phyloP scores from a whole-genome alignment of 2,113 vertebrate genomes.

The Prinia subflava region DNA sequence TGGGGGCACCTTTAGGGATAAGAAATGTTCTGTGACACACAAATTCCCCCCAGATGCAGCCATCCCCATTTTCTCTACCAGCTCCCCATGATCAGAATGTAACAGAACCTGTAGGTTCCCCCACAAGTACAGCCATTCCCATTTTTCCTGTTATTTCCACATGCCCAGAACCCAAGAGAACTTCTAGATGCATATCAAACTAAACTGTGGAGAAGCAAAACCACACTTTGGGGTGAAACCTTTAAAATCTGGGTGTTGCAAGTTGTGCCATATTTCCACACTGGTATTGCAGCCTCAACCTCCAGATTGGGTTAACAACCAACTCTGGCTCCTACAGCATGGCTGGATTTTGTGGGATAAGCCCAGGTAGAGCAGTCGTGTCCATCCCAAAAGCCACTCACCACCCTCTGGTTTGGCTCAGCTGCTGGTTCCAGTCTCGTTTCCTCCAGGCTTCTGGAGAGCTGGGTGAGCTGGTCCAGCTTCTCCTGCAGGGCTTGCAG shows the following conservation, averaged over 20 bases:
- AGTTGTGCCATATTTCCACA: background rate
- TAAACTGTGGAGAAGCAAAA: background rate
- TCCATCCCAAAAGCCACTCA: background rate
- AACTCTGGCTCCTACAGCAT: background rate
- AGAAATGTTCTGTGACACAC: background rate
- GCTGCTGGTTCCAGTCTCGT: background rate
- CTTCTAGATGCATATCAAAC: background rate
- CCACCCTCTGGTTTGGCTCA: background rate
- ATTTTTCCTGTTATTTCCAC: background rate
- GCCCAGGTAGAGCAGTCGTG: background rate
- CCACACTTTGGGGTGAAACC: background rate
- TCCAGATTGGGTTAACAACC: background rate
- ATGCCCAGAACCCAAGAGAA: background rate
- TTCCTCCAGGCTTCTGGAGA: conserved; percentile 57
- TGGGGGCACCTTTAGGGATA: conserved; percentile 6
- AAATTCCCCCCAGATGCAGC: too few species aligned
- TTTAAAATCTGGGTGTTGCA: background rate
- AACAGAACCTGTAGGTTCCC: background rate
- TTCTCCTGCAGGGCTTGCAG: conserved; percentile 73
- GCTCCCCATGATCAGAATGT: accelerated
- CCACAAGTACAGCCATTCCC: background rate
- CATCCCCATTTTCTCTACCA: background rate
- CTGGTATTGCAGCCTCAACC: background rate
- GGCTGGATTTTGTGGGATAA: background rate
- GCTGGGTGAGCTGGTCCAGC: conserved; percentile 73